Conservation (phyloP, 2,888 invertebrate genomes). For the Sinhomidia bicolor region DNA sequence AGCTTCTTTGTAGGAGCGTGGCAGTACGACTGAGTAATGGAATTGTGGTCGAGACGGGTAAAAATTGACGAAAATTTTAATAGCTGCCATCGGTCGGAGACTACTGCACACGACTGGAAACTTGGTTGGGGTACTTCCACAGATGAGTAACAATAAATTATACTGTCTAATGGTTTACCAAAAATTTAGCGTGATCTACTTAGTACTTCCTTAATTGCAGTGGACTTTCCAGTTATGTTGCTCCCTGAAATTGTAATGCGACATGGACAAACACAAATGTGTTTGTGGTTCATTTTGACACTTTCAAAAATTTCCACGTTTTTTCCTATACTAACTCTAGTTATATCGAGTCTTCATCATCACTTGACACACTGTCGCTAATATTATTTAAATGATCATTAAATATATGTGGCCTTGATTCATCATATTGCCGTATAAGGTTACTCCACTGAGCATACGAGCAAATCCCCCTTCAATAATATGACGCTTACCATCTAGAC, state of each 20-base stretch:
- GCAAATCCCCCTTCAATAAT: neutral
- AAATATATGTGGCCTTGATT: too few species aligned
- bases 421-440: neutral
- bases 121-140: too few species aligned
- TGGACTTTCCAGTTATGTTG: neutral
- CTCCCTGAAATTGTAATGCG: neutral
- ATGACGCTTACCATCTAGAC: neutral
- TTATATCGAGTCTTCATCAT: neutral
- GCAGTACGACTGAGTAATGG: too few species aligned
- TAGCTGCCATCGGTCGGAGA: too few species aligned
- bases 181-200: neutral
- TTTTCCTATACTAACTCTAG: neutral
- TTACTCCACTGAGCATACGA: neutral
- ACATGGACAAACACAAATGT: neutral
- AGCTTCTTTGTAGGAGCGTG: too few species aligned
- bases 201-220: neutral
- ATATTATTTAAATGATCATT: too few species aligned
- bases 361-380: neutral
- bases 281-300: neutral
- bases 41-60: too few species aligned
- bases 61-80: too few species aligned
- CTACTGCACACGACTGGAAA: too few species aligned
- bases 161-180: neutral
- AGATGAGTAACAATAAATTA: neutral
- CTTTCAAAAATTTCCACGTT: too few species aligned